Conservation (phyloP, 2,113 vertebrate genomes). For the Piaya cayana region DNA sequence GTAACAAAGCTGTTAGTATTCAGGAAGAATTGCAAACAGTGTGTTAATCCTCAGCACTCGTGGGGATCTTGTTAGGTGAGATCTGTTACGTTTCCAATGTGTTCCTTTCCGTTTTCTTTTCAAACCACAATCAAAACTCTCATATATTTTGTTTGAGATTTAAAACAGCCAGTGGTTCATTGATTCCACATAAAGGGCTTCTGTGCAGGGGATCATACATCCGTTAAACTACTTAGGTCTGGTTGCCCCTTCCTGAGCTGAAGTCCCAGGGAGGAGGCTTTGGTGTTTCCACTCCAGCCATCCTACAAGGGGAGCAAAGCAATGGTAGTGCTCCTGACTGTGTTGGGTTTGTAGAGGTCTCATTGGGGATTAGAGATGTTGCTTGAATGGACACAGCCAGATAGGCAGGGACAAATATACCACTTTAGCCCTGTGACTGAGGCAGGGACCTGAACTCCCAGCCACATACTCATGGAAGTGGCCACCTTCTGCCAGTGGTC, state of each 20-base stretch:
- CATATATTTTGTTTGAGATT: conserved; percentile 59
- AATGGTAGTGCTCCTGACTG: not conserved
- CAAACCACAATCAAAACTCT: conserved; percentile 63
- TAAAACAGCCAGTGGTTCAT: conserved; percentile 46
- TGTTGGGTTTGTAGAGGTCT: not conserved
- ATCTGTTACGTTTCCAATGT: not conserved
- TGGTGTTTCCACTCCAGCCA: not conserved
- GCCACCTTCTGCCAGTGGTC: not conserved
- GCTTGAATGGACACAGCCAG: not conserved
- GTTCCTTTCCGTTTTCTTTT: conserved; percentile 59
- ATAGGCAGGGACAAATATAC: not conserved
- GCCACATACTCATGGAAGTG: not conserved
- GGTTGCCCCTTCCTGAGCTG: not conserved
- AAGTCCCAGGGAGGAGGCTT: not conserved
- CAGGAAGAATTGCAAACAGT: not conserved
- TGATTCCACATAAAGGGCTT: conserved; percentile 46
- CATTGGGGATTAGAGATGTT: not conserved
- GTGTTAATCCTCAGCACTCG: not conserved
- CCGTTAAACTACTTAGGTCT: not conserved
- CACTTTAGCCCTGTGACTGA: not conserved
- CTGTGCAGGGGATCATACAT: conserved; percentile 30
- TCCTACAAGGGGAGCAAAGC: not conserved
- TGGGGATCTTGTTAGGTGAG: not conserved
- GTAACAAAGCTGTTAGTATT: conserved; percentile 46
- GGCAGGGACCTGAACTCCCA: not conserved